Conservation (phyloP, 2,797 vertebrate genomes). For the Tamandua tetradactyla region DNA sequence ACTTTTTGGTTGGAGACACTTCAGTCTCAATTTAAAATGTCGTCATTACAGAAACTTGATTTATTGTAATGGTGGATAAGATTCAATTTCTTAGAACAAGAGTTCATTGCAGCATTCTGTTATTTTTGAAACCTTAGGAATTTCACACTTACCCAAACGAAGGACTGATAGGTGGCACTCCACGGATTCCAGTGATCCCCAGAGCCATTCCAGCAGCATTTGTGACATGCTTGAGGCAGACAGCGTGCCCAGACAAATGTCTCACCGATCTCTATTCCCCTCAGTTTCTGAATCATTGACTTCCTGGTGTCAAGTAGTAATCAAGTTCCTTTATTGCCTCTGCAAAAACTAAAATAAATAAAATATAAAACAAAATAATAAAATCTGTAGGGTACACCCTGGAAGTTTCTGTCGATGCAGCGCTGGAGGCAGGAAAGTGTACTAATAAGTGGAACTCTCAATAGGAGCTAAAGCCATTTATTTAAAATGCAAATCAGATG, state of each 20-base stretch:
- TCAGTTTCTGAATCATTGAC: not conserved
- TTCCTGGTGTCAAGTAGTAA: not conserved
- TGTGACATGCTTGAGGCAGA: not conserved
- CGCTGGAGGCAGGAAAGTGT: not conserved
- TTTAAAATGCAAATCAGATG: not conserved
- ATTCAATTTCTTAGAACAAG: not conserved
- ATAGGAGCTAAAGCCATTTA: not conserved
- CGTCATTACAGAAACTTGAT: conserved; percentile 52
- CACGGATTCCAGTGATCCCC: not conserved
- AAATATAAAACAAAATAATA: not conserved
- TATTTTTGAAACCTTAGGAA: conserved; percentile 47
- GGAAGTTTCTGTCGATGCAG: not conserved
- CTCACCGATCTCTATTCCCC: not conserved
- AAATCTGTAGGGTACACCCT: not conserved
- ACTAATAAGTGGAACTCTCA: not conserved
- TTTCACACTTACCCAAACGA: conserved; percentile 53
- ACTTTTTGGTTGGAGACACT: conserved; percentile 53
- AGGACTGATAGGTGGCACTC: not conserved
- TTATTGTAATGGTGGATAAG: conserved; percentile 40
- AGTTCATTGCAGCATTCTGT: not conserved
- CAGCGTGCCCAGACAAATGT: not conserved
- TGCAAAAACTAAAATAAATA: not conserved
- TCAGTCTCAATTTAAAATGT: conserved; percentile 38
- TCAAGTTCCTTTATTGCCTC: not conserved
- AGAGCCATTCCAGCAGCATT: conserved; percentile 30